phyloP scores from a whole-genome alignment of 2,113 vertebrate genomes.

The Lichenostomus cassidix region DNA sequence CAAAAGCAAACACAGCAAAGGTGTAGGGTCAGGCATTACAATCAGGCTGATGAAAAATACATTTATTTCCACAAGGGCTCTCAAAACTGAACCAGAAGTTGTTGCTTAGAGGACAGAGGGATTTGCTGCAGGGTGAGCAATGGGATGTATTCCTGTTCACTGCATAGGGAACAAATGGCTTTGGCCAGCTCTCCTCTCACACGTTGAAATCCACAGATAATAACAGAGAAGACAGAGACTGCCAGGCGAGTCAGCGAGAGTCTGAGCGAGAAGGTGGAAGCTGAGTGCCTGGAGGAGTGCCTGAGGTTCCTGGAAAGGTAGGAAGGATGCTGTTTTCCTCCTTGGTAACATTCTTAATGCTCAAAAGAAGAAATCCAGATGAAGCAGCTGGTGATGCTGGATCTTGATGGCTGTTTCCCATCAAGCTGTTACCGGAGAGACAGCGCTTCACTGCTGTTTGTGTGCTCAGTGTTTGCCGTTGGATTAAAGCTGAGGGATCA shows the following conservation, averaged over 20 bases:
- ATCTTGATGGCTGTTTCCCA: not conserved
- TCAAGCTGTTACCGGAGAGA: not conserved
- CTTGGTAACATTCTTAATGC: not conserved
- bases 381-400: not conserved
- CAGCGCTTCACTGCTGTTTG: not conserved
- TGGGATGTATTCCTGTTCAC: not conserved
- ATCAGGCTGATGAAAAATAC: not conserved
- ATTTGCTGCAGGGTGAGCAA: not conserved
- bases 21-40: not conserved
- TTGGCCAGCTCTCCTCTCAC: not conserved
- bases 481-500: not conserved
- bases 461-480: not conserved
- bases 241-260: not conserved
- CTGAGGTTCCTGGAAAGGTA: conserved; percentile 61
- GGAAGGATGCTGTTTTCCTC: not conserved
- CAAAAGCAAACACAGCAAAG: not conserved
- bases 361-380: not conserved
- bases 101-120: not conserved
- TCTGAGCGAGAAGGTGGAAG: conserved; percentile 15
- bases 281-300: conserved; percentile 16
- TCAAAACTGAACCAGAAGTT: not conserved
- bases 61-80: not conserved
- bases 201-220: conserved; percentile 2
- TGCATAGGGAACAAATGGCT: not conserved
- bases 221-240: not conserved